phyloP scores from a whole-genome alignment of 2,797 vertebrate species.

The Gallirallus australis region DNA sequence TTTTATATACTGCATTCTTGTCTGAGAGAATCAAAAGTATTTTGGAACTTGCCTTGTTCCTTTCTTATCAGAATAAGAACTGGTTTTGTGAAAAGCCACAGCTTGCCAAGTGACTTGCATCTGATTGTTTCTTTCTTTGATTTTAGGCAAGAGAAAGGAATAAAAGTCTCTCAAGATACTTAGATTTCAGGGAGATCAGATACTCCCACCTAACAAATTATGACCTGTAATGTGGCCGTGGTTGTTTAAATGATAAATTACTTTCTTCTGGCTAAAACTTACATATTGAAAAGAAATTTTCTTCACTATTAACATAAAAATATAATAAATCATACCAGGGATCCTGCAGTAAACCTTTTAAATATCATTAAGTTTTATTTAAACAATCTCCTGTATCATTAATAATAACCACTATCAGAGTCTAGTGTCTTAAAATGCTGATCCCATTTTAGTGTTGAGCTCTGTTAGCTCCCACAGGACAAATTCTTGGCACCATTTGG shows the following conservation, averaged over 20 bases:
- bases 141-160: slow-evolving; percentile 19
- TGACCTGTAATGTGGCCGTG: background rate
- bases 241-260: background rate
- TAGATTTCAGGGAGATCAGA: background rate
- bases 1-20: background rate
- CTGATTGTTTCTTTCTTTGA: background rate
- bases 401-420: background rate
- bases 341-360: background rate
- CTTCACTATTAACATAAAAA: background rate
- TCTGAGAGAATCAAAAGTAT: background rate
- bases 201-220: background rate
- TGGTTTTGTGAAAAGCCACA: background rate
- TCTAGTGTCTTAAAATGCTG: background rate
- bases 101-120: background rate
- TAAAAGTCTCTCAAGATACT: background rate
- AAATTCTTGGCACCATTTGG: background rate
- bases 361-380: background rate
- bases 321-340: background rate
- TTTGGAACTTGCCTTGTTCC: background rate
- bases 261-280: background rate
- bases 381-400: background rate
- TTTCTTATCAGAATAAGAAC: background rate
- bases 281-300: slow-evolving; percentile 2
- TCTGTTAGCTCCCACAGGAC: background rate
- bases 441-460: background rate